Conservation (phyloP, 1,140 invertebrate species). For the Euura saliciscinereae region DNA sequence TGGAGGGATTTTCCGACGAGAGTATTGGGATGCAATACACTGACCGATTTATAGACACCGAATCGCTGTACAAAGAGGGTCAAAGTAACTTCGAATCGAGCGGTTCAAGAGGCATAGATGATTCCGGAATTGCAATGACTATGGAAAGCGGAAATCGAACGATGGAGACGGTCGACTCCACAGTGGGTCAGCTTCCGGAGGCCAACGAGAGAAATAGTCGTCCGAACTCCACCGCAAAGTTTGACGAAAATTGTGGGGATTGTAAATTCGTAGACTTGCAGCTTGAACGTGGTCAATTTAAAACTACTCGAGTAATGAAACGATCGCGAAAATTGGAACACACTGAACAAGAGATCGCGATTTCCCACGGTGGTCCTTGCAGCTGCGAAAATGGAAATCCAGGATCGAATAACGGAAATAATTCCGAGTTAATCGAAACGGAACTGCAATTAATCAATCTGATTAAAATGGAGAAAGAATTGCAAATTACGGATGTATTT, state of each 20-base stretch:
- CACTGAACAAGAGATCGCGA: constrained; percentile 31
- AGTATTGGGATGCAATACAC: neutral
- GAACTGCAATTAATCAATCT: constrained; percentile 33
- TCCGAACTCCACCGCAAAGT: neutral
- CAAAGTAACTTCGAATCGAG: constrained; percentile 24
- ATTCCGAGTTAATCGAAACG: constrained; percentile 26
- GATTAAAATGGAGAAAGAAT: constrained; percentile 27
- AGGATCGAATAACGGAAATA: constrained; percentile 25
- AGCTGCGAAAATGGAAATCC: constrained; percentile 24
- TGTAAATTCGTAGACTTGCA: too few species aligned
- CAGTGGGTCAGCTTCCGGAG: neutral
- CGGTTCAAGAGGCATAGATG: constrained; percentile 37
- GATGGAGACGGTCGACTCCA: constrained; percentile 10
- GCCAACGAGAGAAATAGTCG: constrained; percentile 23
- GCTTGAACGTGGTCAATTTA: constrained; percentile 24
- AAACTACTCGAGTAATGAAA: constrained; percentile 27
- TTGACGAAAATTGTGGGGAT: too few species aligned
- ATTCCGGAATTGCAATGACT: constrained; percentile 42
- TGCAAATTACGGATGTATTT: constrained; percentile 22
- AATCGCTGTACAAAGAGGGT: neutral
- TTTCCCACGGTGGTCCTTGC: neutral
- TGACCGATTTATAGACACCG: neutral
- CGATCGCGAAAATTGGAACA: constrained; percentile 38
- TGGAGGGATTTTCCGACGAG: neutral
- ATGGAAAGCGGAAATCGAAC: constrained; percentile 16